These are phyloP conservation scores for Notamacropus eugenii DNA, from an alignment of 2,797 vertebrate species.

Conservation along the genomic window DNA sequence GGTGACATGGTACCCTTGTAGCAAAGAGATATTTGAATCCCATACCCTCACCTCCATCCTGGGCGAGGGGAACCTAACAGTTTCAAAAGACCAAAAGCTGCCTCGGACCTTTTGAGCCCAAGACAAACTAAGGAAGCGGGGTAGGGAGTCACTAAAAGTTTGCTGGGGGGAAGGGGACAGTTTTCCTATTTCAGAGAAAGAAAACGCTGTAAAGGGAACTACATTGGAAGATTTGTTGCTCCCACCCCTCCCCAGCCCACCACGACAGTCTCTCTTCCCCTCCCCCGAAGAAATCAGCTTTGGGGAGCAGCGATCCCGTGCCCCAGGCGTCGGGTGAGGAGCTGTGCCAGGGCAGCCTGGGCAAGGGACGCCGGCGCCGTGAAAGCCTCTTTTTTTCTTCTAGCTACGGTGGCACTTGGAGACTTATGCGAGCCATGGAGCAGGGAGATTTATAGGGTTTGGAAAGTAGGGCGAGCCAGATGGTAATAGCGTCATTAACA, in stretches of 20 bases:
- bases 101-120: slow-evolving; percentile 22
- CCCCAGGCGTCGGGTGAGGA: slow-evolving; percentile 62
- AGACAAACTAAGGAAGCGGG: not conserved
- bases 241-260: slow-evolving; percentile 21
- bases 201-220: slow-evolving; percentile 73
- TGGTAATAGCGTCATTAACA: slow-evolving; percentile 92
- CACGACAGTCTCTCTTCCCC: slow-evolving; percentile 42
- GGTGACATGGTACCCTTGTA: not conserved
- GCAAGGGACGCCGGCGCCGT: slow-evolving; percentile 82
- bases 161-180: too few species aligned
- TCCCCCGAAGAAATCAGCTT: slow-evolving; percentile 51
- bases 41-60: not conserved
- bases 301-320: slow-evolving; percentile 25
- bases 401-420: slow-evolving; percentile 85
- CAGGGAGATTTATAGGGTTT: slow-evolving; percentile 89
- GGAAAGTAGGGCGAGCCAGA: slow-evolving; percentile 90
- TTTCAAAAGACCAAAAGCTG: slow-evolving; percentile 31
- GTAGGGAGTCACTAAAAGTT: not conserved
- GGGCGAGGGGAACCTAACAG: not conserved
- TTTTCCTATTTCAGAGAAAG: slow-evolving; percentile 32
- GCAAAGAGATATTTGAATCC: not conserved
- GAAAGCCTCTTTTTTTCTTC: slow-evolving; percentile 85
- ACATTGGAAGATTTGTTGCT: slow-evolving; percentile 64
- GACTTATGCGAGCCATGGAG: slow-evolving; percentile 82
- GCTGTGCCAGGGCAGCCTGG: slow-evolving; percentile 72